phyloP scores from a whole-genome alignment of 2,113 vertebrate species.

The Rhinolophus ferrumequinum region DNA sequence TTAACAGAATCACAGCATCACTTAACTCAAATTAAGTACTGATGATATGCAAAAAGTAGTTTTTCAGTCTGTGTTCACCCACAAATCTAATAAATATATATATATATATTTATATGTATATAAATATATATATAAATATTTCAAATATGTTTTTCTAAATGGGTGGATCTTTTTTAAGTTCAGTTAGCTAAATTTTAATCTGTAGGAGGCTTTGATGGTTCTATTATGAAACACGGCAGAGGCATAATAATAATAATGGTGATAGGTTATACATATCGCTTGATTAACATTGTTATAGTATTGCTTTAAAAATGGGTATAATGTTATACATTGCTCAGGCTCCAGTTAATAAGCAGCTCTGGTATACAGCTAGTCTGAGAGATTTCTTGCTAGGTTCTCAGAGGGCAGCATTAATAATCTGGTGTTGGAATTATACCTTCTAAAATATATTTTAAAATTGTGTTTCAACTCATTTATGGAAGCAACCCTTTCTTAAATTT shows the following conservation, averaged over 20 bases:
- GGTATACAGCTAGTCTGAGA: not conserved
- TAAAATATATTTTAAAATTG: constrained; percentile 29
- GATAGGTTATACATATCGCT: constrained; percentile 26
- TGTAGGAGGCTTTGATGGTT: not conserved
- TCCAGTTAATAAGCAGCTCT: constrained; percentile 1
- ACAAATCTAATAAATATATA: not conserved
- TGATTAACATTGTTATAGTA: constrained; percentile 30
- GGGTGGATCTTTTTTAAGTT: constrained; percentile 13
- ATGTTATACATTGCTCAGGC: not conserved
- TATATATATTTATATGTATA: not conserved
- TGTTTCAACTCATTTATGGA: constrained; percentile 30
- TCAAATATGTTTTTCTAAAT: not conserved
- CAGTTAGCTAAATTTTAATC: constrained; percentile 44
- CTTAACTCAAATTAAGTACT: constrained; percentile 66
- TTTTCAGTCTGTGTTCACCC: constrained; percentile 40
- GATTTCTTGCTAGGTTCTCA: constrained; percentile 23
- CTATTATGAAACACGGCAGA: not conserved
- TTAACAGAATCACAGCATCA: constrained; percentile 55
- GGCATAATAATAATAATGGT: not conserved
- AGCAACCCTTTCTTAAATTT: constrained; percentile 49
- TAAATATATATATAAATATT: not conserved
- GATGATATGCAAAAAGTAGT: constrained; percentile 53
- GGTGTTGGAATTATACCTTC: constrained; percentile 13
- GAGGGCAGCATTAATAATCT: constrained; percentile 41
- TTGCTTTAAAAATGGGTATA: constrained; percentile 51